Base-by-base conservation (phyloP, 2,113 vertebrate species). In the Prinia subflava region DNA sequence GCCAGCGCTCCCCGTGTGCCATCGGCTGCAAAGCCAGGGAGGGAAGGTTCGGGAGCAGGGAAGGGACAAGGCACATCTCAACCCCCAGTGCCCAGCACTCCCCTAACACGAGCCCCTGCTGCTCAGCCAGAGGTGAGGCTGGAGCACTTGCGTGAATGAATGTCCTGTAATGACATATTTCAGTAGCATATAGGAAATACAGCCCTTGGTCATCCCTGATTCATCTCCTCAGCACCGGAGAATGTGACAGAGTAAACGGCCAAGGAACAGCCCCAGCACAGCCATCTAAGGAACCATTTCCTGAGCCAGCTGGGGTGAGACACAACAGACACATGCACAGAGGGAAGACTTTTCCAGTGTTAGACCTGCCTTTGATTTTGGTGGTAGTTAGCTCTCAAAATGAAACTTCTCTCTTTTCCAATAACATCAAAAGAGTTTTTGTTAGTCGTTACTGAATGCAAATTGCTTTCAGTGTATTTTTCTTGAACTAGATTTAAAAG, bases 401-500 rank as follows among this genome's bases (percentile, higher is more conserved):
- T 68, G 68, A 94, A 91, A 74, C n/a, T 47, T 62, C 73, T 28
- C 10, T 69, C 44, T 60, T 91, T 91, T 68, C 65, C 53, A 52
- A 3, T 71, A 42, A 70, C 84, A 82, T 75, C 84, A 59, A 74
- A 95, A 84, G 47, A 52, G 25, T 1, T 62, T 90, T 83, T 90
- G 39, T 90, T 70, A 76, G 63, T 70, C 80, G 31, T 49, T 47
- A 90, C 35, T 71, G 76, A 86, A 84, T 70, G 42, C 44, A 89
- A 86, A 81, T 70, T 81, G 73, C 64, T 75, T 63, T 89, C 64
- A n/a, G 47, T 22, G 15, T 83, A 17, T 65, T 89, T 91, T 94
- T 84, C 69, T 87, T 96, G 56, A 90, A 74, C 33, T 83, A 81
- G 13, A 57, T 91, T 92, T 87, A 79, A 78, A 89, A 94, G 64